A percentile compares a stretch with the other conserved stretches of the same genome.
Conservation (phyloP, 1,140 invertebrate species). For the Ceratosolen fusciceps region DNA sequence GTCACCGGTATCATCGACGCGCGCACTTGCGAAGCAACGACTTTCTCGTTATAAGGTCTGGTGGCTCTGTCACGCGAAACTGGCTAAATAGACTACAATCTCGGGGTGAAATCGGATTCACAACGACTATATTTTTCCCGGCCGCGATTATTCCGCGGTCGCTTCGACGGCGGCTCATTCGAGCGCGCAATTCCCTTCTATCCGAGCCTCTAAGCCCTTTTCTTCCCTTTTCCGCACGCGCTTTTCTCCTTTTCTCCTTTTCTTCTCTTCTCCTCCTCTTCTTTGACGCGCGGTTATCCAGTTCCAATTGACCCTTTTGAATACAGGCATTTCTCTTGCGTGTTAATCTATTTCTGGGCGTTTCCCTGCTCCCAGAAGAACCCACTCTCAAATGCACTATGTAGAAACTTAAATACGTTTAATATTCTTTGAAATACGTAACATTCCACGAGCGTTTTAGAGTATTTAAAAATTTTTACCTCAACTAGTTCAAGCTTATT, state of each 20-base stretch:
- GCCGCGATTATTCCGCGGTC: background rate
- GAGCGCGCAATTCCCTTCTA: background rate
- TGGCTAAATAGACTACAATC: conserved; percentile 12
- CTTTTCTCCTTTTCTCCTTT: no score
- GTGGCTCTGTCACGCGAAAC: background rate
- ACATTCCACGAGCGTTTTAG: no score
- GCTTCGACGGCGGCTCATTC: background rate
- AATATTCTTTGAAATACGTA: no score
- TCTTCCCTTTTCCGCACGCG: no score
- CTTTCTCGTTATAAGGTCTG: conserved; percentile 14
- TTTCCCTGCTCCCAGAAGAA: background rate
- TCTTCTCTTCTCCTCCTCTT: background rate
- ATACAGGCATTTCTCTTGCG: background rate
- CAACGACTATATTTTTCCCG: conserved; percentile 30
- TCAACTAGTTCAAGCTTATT: no score
- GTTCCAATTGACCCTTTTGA: background rate
- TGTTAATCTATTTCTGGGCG: background rate
- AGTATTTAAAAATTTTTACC: no score
- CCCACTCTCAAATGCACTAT: no score
- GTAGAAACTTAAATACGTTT: no score
- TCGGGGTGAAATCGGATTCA: conserved; percentile 15
- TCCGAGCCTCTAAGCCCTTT: background rate
- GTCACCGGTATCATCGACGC: conserved; percentile 21
- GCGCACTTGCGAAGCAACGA: background rate
- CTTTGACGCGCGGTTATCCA: background rate